Evolutionary conservation across 2,113 vertebrate species (phyloP), one percentile per base, ranked within the genome.

Genomic region (Dendrocopos noguchii): DNA sequence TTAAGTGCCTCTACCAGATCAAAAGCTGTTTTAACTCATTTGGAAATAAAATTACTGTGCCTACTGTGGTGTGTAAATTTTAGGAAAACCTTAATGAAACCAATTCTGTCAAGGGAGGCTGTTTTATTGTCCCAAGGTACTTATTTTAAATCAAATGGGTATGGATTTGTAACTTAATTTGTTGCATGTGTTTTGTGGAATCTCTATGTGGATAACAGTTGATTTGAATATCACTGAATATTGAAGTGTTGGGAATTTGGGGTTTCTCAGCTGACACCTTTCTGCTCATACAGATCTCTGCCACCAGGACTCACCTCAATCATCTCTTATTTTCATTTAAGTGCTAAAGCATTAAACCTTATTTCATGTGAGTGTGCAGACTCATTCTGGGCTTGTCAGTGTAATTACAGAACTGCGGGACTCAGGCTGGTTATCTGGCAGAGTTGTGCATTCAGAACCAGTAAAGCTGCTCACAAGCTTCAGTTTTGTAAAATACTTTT

Each of bases 11-110:
- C n/a, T 84, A 74, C 52, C 60, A 86, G 95, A 97, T 95, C 91
- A 95, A 92, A 94, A 92, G 86, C 84, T 95, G 59, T 27, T 88
- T 90, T 84, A 93, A 95, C 85, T 95, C 76, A 94, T 94, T 95
- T 93, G 57, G 65, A 96, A 96, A 96, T 95, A 78, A 95, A 97
- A 95, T 87, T 88, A 88, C 77, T 7, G 39, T 70, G 84, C 73
- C 93, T 94, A 91, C 94, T 90, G 78, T 83, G 59, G 65, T 88
- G 64, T 92, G 75, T 87, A 91, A 94, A 80, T 55, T 94, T 94
- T 92, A 91, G 79, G 80, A 71, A 93, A 95, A 70, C 21, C 71
- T 84, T 92, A 94, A 91, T 95, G 93, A 94, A 94, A 88, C 65
- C 71, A 92, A 61, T 92, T 91, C 66, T 76, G n/a, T 79, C 83